These are phyloP conservation scores for Setophaga kirtlandii DNA, from an alignment of 2,113 vertebrate species.

Conservation along the genomic window DNA sequence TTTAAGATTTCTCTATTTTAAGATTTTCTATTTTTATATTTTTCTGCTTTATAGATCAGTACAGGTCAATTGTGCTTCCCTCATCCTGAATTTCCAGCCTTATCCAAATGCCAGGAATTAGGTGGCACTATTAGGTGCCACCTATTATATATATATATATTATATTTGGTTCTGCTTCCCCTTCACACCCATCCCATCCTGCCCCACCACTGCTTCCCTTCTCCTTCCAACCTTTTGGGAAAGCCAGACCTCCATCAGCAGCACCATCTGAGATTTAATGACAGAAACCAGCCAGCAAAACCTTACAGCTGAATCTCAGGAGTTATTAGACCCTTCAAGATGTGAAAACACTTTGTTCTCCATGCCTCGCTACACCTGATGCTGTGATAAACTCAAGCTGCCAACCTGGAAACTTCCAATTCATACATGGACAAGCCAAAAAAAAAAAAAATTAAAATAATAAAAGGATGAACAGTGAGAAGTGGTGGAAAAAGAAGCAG, in stretches of 20 bases:
- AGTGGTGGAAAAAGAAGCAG: neutral
- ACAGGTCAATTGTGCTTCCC: neutral
- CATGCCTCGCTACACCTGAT: neutral
- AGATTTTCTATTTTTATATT: neutral
- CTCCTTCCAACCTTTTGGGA: neutral
- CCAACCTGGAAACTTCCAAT: neutral
- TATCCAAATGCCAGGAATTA: neutral
- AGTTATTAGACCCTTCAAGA: neutral
- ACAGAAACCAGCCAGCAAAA: neutral
- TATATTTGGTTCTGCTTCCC: neutral
- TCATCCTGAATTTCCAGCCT: neutral
- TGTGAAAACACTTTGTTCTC: neutral
- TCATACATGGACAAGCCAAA: fast-evolving
- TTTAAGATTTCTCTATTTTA: neutral
- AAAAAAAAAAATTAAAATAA: too few relatives aligned
- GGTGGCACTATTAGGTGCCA: too few relatives aligned
- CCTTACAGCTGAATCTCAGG: neutral
- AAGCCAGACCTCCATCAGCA: neutral
- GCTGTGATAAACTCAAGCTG: neutral
- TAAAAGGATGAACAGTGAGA: fast-evolving
- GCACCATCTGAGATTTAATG: neutral
- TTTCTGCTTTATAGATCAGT: too few relatives aligned
- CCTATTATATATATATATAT: too few relatives aligned
- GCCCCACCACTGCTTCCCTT: neutral
- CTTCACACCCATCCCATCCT: neutral